These are phyloP conservation scores for Cerceris rybyensis DNA, from an alignment of 2,888 invertebrate species.

Conservation along the genomic window DNA sequence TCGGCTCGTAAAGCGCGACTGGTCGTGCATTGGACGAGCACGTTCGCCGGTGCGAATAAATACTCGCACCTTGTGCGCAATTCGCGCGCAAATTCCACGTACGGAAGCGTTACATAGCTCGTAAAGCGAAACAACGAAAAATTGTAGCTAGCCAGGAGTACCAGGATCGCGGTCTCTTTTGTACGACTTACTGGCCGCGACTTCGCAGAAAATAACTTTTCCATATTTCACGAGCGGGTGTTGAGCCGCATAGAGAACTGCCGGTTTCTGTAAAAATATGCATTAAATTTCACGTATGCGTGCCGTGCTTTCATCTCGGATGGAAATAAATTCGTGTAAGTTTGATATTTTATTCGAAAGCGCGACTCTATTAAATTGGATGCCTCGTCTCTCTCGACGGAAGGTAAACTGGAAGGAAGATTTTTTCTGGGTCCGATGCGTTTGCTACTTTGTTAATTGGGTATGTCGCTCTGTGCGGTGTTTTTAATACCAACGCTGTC, in stretches of 20 bases:
- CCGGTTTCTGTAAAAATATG: conserved; percentile 3
- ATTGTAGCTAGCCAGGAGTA: conserved; percentile 8
- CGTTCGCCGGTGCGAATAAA: conserved; percentile 40
- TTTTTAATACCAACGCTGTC: conserved; percentile 17
- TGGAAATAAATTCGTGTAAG: neutral
- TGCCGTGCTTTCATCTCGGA: neutral
- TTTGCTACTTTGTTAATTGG: conserved; percentile 10
- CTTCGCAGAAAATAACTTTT: conserved; percentile 36
- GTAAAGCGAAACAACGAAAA: conserved; percentile 43
- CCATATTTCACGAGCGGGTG: conserved; percentile 34
- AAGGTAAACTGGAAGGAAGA: neutral
- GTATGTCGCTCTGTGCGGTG: neutral
- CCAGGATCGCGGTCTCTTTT: conserved; percentile 15
- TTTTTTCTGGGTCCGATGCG: neutral
- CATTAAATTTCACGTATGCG: conserved; percentile 26
- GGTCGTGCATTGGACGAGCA: conserved; percentile 25
- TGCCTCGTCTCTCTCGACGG: neutral
- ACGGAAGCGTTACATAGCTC: neutral
- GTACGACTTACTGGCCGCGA: conserved; percentile 21
- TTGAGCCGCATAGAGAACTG: neutral
- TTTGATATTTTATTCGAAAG: conserved; percentile 14
- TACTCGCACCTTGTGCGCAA: conserved; percentile 26
- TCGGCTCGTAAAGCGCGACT: conserved; percentile 47
- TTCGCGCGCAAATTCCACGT: conserved; percentile 31
- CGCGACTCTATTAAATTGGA: conserved; percentile 21